phyloP scores from a whole-genome alignment of 2,888 invertebrate species.

The Cosmorhoe ocellata region DNA sequence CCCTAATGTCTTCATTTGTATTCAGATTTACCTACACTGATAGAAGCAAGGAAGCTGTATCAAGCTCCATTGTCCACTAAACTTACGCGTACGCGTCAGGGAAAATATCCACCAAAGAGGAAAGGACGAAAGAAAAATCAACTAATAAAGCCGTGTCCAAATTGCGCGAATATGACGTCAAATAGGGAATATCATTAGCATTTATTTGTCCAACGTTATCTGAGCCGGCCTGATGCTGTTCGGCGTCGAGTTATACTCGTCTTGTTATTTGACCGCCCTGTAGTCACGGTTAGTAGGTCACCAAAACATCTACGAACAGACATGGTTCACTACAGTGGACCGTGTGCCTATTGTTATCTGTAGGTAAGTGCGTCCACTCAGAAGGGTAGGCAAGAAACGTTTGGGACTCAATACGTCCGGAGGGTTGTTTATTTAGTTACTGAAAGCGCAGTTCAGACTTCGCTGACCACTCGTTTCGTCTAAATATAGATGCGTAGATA shows the following conservation, averaged over 20 bases:
- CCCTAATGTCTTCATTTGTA: slow-evolving; percentile 75
- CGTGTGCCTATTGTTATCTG: slow-evolving; percentile 3
- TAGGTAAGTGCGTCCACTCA: slow-evolving; percentile 18
- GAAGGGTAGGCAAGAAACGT: slow-evolving; percentile 26
- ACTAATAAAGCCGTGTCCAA: too few relatives aligned
- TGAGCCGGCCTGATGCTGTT: too few relatives aligned
- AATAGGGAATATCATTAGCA: too few relatives aligned
- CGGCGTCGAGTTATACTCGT: too few relatives aligned
- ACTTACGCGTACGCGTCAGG: background rate
- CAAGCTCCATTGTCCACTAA: slow-evolving; percentile 41
- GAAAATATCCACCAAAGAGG: too few relatives aligned
- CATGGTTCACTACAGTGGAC: background rate
- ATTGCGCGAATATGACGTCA: too few relatives aligned
- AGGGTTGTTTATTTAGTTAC: slow-evolving; percentile 26
- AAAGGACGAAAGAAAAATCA: too few relatives aligned
- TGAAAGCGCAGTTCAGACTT: slow-evolving; percentile 10
- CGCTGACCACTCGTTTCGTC: slow-evolving; percentile 8
- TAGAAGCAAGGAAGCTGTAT: slow-evolving; percentile 36
- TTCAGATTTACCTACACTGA: slow-evolving; percentile 69
- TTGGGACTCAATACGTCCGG: slow-evolving; percentile 24
- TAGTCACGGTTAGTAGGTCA: background rate
- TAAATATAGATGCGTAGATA: background rate
- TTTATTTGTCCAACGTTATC: too few relatives aligned
- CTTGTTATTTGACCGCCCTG: too few relatives aligned
- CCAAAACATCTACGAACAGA: background rate